Evolutionary conservation across 1,140 invertebrate species (phyloP).

Genomic region (Formica exsecta): DNA sequence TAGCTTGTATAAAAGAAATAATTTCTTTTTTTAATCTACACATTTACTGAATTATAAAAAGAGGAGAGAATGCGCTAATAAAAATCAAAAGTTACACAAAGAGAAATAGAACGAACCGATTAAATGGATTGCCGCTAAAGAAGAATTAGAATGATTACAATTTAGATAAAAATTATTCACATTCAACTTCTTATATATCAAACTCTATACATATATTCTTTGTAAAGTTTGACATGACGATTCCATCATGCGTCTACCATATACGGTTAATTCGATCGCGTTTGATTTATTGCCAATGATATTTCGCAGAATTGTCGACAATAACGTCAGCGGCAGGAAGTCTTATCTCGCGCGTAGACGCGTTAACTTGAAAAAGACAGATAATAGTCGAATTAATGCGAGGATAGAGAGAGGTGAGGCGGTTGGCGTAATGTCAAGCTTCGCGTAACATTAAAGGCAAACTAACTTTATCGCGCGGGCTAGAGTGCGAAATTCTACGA

Average conservation of each 20-base stretch:
- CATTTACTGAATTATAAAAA: slow-evolving; percentile 1
- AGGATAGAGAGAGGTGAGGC: background rate
- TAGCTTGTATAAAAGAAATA: background rate
- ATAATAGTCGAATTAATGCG: slow-evolving; percentile 32
- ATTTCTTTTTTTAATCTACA: background rate
- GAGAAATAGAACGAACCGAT: background rate
- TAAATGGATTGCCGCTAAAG: background rate
- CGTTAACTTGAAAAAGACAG: slow-evolving; percentile 1
- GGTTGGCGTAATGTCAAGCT: background rate
- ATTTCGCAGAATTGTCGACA: slow-evolving; percentile 18
- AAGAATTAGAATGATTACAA: too few species aligned
- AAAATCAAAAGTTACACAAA: background rate
- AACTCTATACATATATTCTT: too few species aligned
- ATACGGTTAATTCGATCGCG: too few species aligned
- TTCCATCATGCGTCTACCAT: too few species aligned
- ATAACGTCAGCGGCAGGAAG: background rate
- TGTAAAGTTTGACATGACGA: too few species aligned
- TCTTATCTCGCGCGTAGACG: slow-evolving; percentile 15
- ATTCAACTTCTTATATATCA: too few species aligned
- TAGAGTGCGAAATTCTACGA: slow-evolving; percentile 52
- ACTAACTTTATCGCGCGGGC: slow-evolving; percentile 38
- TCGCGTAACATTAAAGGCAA: slow-evolving; percentile 12
- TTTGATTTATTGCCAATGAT: slow-evolving; percentile 12
- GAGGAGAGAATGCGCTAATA: background rate
- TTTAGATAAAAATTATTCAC: too few species aligned